phyloP scores from a whole-genome alignment of 2,888 invertebrate species.

The Heliconius sara region DNA sequence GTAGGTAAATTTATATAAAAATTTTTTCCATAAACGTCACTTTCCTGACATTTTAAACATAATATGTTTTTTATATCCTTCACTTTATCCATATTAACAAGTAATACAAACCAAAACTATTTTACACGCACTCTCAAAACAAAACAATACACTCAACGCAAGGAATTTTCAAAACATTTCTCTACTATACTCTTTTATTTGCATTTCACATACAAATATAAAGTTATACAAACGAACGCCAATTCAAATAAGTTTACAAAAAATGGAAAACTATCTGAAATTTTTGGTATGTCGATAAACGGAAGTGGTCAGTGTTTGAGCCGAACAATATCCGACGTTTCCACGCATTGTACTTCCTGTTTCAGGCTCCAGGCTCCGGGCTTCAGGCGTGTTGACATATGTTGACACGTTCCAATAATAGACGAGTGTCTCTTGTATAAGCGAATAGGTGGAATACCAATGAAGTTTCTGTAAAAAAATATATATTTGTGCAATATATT shows the following conservation, averaged over 20 bases:
- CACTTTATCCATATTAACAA: neutral
- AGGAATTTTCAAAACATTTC: neutral
- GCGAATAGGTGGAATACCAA: neutral
- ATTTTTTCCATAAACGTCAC: no score
- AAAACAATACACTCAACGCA: no score
- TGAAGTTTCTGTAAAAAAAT: neutral
- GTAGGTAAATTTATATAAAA: no score
- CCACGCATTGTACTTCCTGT: conserved; percentile 12
- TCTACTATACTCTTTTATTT: neutral
- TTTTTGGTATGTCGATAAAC: neutral
- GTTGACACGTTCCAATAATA: conserved; percentile 23
- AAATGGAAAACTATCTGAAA: conserved; percentile 7
- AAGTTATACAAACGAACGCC: neutral
- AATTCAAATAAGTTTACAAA: neutral
- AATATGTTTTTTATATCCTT: neutral
- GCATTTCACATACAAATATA: neutral
- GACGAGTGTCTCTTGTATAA: conserved; percentile 10
- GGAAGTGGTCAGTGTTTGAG: conserved; percentile 26
- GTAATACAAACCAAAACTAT: neutral
- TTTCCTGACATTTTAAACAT: no score
- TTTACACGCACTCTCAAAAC: no score
- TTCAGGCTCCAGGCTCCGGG: neutral
- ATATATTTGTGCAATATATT: neutral
- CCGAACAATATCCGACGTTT: conserved; percentile 23
- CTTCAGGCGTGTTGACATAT: conserved; percentile 19